phyloP scores from a whole-genome alignment of 64 coral and sea anemone genomes.

The Trachythela sp. region DNA sequence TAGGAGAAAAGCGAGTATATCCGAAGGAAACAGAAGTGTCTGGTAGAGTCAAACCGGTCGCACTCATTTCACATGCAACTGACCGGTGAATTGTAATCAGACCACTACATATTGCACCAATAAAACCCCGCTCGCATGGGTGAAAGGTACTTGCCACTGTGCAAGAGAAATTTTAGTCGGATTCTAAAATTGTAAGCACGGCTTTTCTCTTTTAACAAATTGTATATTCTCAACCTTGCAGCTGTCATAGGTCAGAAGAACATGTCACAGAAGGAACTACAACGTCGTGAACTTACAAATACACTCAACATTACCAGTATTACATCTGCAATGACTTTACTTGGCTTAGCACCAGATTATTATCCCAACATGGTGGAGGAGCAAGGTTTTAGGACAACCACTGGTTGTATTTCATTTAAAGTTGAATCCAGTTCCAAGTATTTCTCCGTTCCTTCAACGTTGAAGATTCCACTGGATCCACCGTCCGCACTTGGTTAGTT shows the following conservation, averaged over 20 bases:
- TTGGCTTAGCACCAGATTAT: slow-evolving; percentile 49
- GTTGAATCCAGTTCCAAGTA: neutral
- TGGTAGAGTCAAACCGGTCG: too few relatives aligned
- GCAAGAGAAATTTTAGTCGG: too few relatives aligned
- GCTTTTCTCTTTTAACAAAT: neutral
- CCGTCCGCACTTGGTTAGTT: neutral
- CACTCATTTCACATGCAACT: too few relatives aligned
- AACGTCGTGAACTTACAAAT: slow-evolving; percentile 75
- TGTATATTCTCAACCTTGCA: slow-evolving; percentile 30
- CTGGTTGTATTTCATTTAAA: neutral
- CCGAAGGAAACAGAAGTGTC: too few relatives aligned
- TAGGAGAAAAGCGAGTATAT: too few relatives aligned
- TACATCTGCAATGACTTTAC: slow-evolving; percentile 61
- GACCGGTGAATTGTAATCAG: too few relatives aligned
- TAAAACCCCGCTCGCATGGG: too few relatives aligned
- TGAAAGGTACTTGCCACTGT: too few relatives aligned
- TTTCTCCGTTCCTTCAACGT: neutral
- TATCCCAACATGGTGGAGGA: neutral
- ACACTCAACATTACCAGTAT: slow-evolving; percentile 74
- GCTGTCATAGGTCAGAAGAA: slow-evolving; percentile 83
- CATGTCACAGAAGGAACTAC: slow-evolving; percentile 83
- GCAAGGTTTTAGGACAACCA: neutral
- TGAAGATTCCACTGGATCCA: neutral
- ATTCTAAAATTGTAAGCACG: neutral
- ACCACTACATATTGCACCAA: too few relatives aligned